These are phyloP conservation scores for Scaptomyza caliginosa DNA, from an alignment of 2,888 invertebrate species.

Conservation along the genomic window DNA sequence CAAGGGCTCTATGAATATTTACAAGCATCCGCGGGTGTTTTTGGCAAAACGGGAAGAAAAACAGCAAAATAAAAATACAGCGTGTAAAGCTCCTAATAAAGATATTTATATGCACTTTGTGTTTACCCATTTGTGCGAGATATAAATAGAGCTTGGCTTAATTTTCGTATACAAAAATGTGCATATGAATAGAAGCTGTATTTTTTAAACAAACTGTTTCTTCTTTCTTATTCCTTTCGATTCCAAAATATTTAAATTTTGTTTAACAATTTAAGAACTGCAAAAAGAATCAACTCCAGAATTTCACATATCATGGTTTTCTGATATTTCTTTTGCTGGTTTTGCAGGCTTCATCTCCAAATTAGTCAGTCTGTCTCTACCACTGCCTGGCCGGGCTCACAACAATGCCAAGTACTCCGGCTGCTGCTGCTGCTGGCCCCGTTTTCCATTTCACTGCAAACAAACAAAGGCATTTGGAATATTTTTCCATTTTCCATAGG, in stretches of 20 bases:
- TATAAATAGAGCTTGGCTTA: not conserved
- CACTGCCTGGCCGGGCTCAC: slow-evolving; percentile 21
- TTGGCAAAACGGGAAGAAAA: not conserved
- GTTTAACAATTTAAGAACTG: no score
- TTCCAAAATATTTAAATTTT: no score
- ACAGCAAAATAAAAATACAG: slow-evolving; percentile 21
- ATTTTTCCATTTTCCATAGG: slow-evolving; percentile 54
- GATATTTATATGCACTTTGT: not conserved
- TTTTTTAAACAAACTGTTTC: no score
- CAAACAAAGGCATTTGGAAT: slow-evolving; percentile 69
- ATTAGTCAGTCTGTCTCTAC: slow-evolving; percentile 48
- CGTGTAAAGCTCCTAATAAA: not conserved
- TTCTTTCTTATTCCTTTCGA: no score
- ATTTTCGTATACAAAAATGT: no score
- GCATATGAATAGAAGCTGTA: no score
- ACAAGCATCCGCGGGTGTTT: slow-evolving; percentile 22
- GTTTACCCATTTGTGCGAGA: not conserved
- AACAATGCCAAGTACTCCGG: slow-evolving; percentile 48
- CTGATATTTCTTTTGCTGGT: not conserved
- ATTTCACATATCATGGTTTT: not conserved
- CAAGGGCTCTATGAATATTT: slow-evolving; percentile 45
- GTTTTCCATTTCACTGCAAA: slow-evolving; percentile 67
- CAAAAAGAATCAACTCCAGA: no score
- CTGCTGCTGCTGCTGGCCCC: slow-evolving; percentile 35
- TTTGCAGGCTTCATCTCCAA: slow-evolving; percentile 34